Evolutionary conservation across 2,888 invertebrate genomes (phyloP), one percentile per base, ranked within the genome.

Genomic region (Eutolmus rufibarbis): DNA sequence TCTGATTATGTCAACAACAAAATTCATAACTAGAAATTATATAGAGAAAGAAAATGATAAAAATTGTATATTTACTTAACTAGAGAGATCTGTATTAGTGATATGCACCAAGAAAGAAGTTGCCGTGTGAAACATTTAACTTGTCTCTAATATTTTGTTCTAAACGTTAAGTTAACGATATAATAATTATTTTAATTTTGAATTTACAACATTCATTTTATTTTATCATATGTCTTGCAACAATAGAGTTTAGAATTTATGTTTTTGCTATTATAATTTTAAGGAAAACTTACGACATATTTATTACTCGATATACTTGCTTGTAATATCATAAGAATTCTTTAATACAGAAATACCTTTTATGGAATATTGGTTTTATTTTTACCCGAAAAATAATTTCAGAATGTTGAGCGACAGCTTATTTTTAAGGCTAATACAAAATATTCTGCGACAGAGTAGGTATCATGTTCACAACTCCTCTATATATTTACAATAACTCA

Each of bases 261-360:
- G 9, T 78, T 31, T 14, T 40, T 40, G 43, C 37, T 40, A 40
- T 40, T 78, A 40, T 78, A 78, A 43, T 43, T 78, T 19, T 78
- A 78, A 78, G 43, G n/a, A 40, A 14, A 40, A 40, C 19, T 56
- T 81, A 31, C 28, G 81, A 34, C 37, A 81, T 81, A 81, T 81
- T 81, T 86, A 86, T 86, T 86, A 40, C 34, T 51, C 19, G 51
- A 76, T 76, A 74, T 51, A 77, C 40, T 19, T 51, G 9, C 56
- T 86, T 51, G 34, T 76, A 51, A 76, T 34, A 19, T 66, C n/a
- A 57, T 46, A 76, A 34, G 23, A 5, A 77, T 56, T 51, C 34
- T 51, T 51, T 51, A 86, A 86, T 76, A 51, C 8, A 76, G 31
- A 76, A 76, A 74, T 74, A 46, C 9, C n/a, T 46, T 85, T 85